Evolutionary conservation across 2,797 vertebrate genomes (phyloP).

Genomic region (Vespertilio murinus): DNA sequence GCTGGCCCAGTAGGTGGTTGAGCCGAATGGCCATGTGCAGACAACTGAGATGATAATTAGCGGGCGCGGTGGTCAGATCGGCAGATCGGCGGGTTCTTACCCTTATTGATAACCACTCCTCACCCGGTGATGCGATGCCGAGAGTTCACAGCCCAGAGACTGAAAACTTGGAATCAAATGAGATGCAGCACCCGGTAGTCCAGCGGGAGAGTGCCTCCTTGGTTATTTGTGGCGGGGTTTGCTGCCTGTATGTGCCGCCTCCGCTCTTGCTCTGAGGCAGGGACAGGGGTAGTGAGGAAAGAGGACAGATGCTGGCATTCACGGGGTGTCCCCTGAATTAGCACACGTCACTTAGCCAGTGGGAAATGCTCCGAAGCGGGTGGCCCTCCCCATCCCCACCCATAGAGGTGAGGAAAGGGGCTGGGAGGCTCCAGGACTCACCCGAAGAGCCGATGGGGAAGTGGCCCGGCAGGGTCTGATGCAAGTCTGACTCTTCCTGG

Average conservation of each 20-base stretch:
- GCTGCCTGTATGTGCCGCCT: rapidly evolving
- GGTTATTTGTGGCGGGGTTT: rapidly evolving
- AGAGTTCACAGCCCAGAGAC: rapidly evolving
- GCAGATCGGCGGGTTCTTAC: rapidly evolving
- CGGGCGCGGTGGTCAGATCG: rapidly evolving
- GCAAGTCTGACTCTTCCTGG: rapidly evolving
- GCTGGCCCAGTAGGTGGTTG: background rate
- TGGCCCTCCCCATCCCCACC: no score
- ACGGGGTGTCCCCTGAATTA: rapidly evolving
- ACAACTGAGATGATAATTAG: rapidly evolving
- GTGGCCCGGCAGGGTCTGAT: rapidly evolving
- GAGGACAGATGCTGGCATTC: rapidly evolving
- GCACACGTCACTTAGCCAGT: rapidly evolving
- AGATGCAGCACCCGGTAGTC: rapidly evolving
- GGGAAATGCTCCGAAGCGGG: rapidly evolving
- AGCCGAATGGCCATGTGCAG: rapidly evolving
- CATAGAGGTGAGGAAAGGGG: no score
- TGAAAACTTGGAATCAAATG: rapidly evolving
- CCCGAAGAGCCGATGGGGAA: rapidly evolving
- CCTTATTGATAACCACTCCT: rapidly evolving
- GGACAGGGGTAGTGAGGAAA: rapidly evolving
- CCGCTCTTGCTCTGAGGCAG: background rate
- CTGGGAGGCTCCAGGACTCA: background rate
- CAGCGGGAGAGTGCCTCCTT: rapidly evolving
- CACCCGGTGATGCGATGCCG: rapidly evolving